Percentiles rank a stretch among this genome's conserved stretches.
phyloP scores from a whole-genome alignment of 2,888 invertebrate species.

The Sepioteuthis lessoniana region DNA sequence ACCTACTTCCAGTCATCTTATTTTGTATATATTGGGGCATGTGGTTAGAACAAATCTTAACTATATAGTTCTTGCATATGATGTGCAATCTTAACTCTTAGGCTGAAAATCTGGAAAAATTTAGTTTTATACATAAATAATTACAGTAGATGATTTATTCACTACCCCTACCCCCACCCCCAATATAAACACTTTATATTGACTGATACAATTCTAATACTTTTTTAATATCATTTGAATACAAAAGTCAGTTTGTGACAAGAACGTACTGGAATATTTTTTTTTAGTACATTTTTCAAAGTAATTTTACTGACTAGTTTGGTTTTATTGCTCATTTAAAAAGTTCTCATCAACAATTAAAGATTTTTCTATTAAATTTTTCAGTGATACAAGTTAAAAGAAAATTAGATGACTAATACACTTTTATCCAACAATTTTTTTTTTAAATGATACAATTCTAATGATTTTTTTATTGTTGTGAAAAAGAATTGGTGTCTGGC shows the following conservation, averaged over 20 bases:
- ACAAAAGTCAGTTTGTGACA: neutral
- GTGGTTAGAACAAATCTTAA: too few species aligned
- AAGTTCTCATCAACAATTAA: neutral
- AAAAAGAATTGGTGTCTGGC: neutral
- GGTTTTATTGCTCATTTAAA: neutral
- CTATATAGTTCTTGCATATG: too few species aligned
- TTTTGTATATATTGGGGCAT: too few species aligned
- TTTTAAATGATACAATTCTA: neutral
- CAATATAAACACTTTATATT: too few species aligned
- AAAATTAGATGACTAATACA: neutral
- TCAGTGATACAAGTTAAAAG: neutral
- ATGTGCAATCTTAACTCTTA: too few species aligned
- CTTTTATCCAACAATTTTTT: neutral
- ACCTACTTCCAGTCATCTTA: too few species aligned
- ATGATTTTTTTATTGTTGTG: neutral
- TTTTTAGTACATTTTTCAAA: neutral
- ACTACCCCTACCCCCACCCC: too few species aligned
- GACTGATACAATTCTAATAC: too few species aligned
- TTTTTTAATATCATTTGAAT: too few species aligned
- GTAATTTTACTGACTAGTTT: neutral
- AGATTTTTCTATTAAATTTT: neutral
- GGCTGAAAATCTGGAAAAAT: too few species aligned
- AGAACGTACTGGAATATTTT: neutral
- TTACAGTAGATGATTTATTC: too few species aligned
- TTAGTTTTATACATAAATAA: too few species aligned